Conservation (phyloP, 2,113 vertebrate genomes). For the Typhlomys cinereus region DNA sequence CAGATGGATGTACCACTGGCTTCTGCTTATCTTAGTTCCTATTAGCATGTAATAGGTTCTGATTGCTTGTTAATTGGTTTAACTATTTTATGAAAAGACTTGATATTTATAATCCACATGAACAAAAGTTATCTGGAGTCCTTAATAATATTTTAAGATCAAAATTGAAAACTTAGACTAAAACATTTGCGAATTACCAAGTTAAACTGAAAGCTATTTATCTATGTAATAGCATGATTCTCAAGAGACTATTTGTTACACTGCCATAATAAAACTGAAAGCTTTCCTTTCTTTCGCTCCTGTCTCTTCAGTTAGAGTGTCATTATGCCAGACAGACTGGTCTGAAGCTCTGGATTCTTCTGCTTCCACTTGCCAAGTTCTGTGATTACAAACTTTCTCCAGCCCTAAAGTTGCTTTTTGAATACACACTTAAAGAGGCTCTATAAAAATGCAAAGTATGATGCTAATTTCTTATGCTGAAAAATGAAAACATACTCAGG, state of each 20-base stretch:
- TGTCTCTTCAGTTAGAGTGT: not conserved
- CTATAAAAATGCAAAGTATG: not conserved
- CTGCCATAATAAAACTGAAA: not conserved
- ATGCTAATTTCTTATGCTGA: not conserved
- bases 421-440: not conserved
- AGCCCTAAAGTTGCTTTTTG: not conserved
- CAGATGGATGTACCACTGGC: not conserved
- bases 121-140: not conserved
- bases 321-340: not conserved
- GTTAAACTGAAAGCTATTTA: not conserved
- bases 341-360: too few relatives aligned
- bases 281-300: not conserved
- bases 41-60: not conserved
- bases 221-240: not conserved
- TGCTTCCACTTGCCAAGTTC: not conserved
- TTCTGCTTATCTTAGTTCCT: not conserved
- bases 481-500: not conserved
- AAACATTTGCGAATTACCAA: not conserved
- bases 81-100: not conserved
- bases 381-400: not conserved
- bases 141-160: not conserved
- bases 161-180: not conserved
- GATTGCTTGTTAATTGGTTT: not conserved
- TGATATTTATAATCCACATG: not conserved
- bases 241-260: not conserved